Base-by-base conservation (phyloP, 2,797 vertebrate genomes). In the Chelonia mydas region DNA sequence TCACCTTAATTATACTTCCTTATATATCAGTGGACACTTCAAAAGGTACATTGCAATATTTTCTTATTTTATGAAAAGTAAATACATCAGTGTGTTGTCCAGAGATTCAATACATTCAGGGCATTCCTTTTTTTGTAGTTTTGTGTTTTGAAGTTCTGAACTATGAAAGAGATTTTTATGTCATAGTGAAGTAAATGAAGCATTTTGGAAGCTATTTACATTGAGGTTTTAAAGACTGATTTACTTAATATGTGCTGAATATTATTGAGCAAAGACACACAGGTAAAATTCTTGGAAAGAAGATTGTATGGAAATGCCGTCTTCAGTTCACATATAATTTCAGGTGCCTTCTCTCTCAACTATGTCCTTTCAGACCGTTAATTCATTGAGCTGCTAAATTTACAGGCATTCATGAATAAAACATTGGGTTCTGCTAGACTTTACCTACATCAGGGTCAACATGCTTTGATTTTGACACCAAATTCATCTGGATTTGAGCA, bases 311-410 rank as follows among this genome's bases (percentile, higher is more conserved):
- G 95, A 93, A 96, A 8, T 82, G n/a, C 84, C 88, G 19, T 72
- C 19, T 95, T 95, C 85, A 57, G 84, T 49, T 94, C 81, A 77
- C 61, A 86, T 90, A 83, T 2, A 37, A 84, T 94, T 96, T 97
- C 85, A 91, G 82, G 16, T 94, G 86, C 33, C 23, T 96, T 96
- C 45, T 95, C 33, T 94, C 79, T 94, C 78, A 86, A 57, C 45
- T 55, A 23, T 51, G 81, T 93, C 97, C 96, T 98, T 98, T 98
- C 93, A 96, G 95, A 84, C 47, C 0, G 1, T 81, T 96, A 83
- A 47, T 81, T 93, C 79, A 55, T 54, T 59, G 28, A 97, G 77
- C 65, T 96, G 76, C 84, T 94, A 94, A 68, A 91, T 96, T 95
- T 96, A 81, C 55, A 95, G 83, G n/a, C 84, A 87, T 91, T 82